phyloP scores from a whole-genome alignment of 1,140 invertebrate genomes.

The Doryteuthis pealeii region DNA sequence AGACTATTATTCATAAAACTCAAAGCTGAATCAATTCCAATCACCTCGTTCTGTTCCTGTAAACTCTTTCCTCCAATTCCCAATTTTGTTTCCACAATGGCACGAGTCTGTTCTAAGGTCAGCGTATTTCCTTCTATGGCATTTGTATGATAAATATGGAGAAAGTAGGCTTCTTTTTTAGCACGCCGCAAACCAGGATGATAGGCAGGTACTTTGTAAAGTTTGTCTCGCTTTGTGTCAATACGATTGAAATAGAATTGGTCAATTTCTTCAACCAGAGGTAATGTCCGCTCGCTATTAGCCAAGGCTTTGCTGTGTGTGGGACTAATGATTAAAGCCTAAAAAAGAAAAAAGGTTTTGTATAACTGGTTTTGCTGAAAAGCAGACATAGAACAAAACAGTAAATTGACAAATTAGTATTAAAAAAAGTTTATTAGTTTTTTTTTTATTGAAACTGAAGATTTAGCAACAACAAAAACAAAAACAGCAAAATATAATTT shows the following conservation, averaged over 20 bases:
- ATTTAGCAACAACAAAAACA: no score
- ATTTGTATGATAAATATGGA: constrained; percentile 96
- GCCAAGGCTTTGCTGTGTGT: constrained; percentile 70
- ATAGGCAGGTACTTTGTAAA: constrained; percentile 79
- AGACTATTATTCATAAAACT: constrained; percentile 93
- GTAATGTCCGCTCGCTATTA: constrained; percentile 81
- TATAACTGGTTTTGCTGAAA: no score
- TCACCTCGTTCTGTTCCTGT: constrained; percentile 89
- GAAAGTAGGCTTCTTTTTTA: constrained; percentile 92
- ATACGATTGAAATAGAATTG: constrained; percentile 76
- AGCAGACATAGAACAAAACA: no score
- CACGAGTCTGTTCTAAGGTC: constrained; percentile 87
- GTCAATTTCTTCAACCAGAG: constrained; percentile 89
- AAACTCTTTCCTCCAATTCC: constrained; percentile 93
- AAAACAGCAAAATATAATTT: no score
- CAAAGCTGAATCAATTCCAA: constrained; percentile 84
- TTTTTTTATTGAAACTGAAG: no score
- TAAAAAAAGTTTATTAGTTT: no score
- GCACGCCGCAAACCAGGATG: constrained; percentile 78
- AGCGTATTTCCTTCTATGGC: constrained; percentile 98
- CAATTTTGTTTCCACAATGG: constrained; percentile 89
- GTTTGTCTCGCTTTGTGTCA: constrained; percentile 80
- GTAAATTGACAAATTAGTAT: no score
- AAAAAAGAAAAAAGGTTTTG: constrained; percentile 1
- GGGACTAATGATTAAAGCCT: constrained; percentile 73